Base-by-base conservation (phyloP, 1,140 invertebrate genomes). In the Atta colombica region DNA sequence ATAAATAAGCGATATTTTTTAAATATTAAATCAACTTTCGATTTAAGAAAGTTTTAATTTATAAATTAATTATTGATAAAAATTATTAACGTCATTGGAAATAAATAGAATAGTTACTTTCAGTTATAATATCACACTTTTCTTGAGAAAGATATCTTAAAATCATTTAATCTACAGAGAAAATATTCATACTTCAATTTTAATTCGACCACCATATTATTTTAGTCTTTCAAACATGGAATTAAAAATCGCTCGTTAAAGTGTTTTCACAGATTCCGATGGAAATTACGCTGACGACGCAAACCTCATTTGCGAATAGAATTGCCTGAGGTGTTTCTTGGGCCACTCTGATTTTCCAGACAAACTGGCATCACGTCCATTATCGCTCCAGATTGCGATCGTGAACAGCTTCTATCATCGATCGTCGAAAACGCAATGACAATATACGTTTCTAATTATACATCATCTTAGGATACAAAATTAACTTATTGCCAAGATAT, bases 321-420 rank as follows among this genome's bases (percentile, higher is more conserved):
- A 84, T 74, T 31, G 55, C 25, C 55, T 8, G 12, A 58, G 71
- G 28, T 71, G 49, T 16, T 69, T 0, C 25, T 14, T n/a, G 63
- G 45, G 31, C n/a, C n/a, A 66, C 65, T 53, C 71, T 61, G 39
- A 84, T 84, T 75, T 84, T 84, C 69, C 68, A 61, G 69, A 82
- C 49, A 61, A 82, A 61, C 68, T 71, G 53, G 39, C 66, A 45
- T 21, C 21, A 10, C 21, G 80, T 49, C 25, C 31, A 74, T 63
- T 63, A 84, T 84, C 58, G 39, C 6, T 78, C 60, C 60, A 78
- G 78, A 81, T 71, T 58, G 31, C 51, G 61, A 69, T 55, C 35
- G 49, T 35, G 14, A 81, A 39, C 8, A 58, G 53, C 69, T 74
- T 31, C 78, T 45, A 74, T 45, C 3, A 31, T 84, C 55, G 68